phyloP scores from a whole-genome alignment of 1,140 invertebrate genomes.

The Octopus sinensis region DNA sequence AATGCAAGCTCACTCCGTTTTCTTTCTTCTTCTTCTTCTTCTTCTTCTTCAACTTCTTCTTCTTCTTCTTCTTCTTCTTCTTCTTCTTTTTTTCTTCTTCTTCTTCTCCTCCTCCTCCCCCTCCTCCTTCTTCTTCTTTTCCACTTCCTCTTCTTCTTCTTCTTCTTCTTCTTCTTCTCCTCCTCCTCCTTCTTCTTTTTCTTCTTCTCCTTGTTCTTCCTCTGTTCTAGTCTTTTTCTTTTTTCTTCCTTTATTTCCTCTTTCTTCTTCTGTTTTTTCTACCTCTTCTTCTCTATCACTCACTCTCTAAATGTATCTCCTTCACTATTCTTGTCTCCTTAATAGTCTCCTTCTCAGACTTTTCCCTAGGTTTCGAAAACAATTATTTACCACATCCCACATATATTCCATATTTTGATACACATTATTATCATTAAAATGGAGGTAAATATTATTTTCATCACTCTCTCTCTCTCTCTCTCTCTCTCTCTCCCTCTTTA shows the following conservation, averaged over 20 bases:
- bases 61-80: background rate
- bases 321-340: no score
- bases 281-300: no score
- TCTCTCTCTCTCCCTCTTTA: no score
- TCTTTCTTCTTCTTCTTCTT: background rate
- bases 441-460: no score
- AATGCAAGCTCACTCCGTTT: background rate
- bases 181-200: background rate
- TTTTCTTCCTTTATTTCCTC: background rate
- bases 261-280: background rate
- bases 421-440: no score
- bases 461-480: no score
- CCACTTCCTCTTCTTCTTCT: background rate
- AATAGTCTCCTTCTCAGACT: no score
- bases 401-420: no score
- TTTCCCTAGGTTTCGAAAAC: no score
- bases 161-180: background rate
- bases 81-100: background rate
- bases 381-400: no score
- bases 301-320: no score
- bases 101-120: background rate
- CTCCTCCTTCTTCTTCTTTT: background rate
- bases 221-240: background rate
- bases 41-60: background rate
- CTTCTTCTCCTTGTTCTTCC: background rate